Percentiles rank a stretch among this genome's conserved stretches.
phyloP scores from a whole-genome alignment of 92 coral and sea anemone genomes.

The Parazoanthus atlanticus region DNA sequence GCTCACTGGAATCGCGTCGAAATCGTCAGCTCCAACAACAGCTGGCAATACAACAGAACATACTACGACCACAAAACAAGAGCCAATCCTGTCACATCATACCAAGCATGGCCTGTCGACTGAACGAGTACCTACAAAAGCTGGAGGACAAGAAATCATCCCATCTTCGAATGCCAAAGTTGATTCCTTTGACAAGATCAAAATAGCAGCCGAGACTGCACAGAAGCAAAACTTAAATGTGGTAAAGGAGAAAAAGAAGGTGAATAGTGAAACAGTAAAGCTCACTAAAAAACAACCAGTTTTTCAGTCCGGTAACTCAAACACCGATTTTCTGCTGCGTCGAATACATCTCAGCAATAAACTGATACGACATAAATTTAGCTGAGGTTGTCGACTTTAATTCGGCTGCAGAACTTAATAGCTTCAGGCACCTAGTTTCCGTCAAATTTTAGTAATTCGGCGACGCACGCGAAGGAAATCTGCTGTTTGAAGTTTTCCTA shows the following conservation, averaged over 20 bases:
- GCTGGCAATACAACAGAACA: neutral
- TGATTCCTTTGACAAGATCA: neutral
- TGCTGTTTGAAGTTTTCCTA: too few species aligned
- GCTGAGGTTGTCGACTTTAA: neutral
- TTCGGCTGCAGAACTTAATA: too few species aligned
- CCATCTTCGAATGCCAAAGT: neutral
- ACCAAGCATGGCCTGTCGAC: too few species aligned
- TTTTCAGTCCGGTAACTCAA: neutral
- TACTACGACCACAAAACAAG: neutral
- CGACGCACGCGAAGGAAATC: too few species aligned
- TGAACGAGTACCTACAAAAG: neutral
- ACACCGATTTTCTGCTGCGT: neutral
- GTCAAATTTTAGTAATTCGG: too few species aligned
- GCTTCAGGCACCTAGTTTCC: neutral
- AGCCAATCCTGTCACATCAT: neutral
- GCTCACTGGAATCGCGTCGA: neutral
- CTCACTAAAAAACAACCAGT: too few species aligned
- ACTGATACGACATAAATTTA: too few species aligned
- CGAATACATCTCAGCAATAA: too few species aligned
- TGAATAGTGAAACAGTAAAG: neutral
- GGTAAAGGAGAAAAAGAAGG: neutral
- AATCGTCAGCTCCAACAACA: neutral
- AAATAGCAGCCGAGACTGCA: neutral
- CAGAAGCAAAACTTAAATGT: neutral
- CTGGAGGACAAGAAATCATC: neutral